A percentile compares a stretch with the other conserved stretches of the same genome.
Evolutionary conservation across 2,113 vertebrate genomes (phyloP).

Genomic region (Noctilio leporinus): DNA sequence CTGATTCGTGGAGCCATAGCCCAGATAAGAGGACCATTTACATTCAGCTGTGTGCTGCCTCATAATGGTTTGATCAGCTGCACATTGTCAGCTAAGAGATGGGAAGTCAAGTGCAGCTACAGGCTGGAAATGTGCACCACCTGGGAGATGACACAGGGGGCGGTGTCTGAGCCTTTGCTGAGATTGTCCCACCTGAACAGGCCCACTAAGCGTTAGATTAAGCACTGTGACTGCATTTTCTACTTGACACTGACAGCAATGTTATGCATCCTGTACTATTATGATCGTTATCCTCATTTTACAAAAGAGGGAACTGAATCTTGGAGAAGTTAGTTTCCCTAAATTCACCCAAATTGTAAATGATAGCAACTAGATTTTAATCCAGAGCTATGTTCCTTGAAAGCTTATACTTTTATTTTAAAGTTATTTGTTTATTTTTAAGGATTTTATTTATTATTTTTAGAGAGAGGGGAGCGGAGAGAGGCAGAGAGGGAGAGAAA

Average conservation of each 20-base stretch:
- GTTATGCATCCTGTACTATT: neutral
- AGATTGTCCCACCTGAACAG: neutral
- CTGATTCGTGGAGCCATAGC: neutral
- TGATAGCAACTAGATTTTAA: neutral
- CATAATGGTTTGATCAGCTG: neutral
- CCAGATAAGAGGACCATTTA: neutral
- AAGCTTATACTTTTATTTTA: neutral
- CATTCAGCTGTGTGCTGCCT: neutral
- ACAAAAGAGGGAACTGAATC: neutral
- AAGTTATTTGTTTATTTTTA: too few relatives aligned
- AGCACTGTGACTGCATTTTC: neutral
- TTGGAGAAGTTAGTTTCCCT: neutral
- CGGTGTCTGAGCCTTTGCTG: neutral
- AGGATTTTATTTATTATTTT: too few relatives aligned
- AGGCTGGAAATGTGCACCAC: neutral
- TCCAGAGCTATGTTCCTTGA: neutral
- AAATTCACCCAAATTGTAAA: neutral
- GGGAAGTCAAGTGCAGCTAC: neutral
- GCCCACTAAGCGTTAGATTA: neutral
- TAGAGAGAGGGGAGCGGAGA: too few relatives aligned
- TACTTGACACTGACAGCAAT: neutral
- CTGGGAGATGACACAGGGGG: neutral
- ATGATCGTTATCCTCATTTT: neutral
- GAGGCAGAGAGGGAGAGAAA: too few relatives aligned
- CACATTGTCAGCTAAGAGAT: neutral